A percentile compares a stretch with the other conserved stretches of the same genome.
phyloP scores from a whole-genome alignment of 2,888 invertebrate genomes.

The Thalpophila matura region DNA sequence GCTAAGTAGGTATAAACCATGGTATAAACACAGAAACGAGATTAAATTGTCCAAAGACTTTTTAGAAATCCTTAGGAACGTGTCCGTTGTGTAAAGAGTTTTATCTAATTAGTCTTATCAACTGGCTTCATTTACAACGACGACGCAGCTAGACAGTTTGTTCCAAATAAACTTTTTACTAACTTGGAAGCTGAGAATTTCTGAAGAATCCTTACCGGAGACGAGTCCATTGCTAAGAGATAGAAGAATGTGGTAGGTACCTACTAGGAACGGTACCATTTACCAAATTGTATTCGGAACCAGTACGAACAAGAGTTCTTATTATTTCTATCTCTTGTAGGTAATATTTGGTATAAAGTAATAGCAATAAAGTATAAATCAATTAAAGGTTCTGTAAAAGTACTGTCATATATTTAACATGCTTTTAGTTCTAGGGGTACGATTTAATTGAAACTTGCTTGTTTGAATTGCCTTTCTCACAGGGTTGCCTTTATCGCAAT shows the following conservation, averaged over 20 bases:
- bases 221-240: constrained; percentile 41
- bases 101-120: constrained; percentile 51
- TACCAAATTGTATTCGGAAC: neutral
- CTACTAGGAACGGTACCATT: constrained; percentile 22
- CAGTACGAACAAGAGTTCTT: neutral
- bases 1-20: neutral
- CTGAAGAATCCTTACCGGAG: constrained; percentile 28
- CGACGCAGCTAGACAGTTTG: constrained; percentile 42
- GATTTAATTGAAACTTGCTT: no score
- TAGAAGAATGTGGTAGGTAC: constrained; percentile 35
- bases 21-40: constrained; percentile 9
- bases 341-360: neutral
- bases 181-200: constrained; percentile 49
- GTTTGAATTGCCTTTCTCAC: no score
- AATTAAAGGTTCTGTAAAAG: neutral
- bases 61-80: constrained; percentile 31
- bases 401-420: constrained; percentile 15
- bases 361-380: neutral
- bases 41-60: constrained; percentile 44
- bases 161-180: constrained; percentile 52
- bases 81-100: constrained; percentile 32
- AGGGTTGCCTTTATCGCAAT: neutral
- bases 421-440: no score
- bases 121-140: constrained; percentile 46
- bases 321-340: neutral